phyloP scores from a whole-genome alignment of 2,113 vertebrate genomes.

The Hypocryptadius cinnamomeus region DNA sequence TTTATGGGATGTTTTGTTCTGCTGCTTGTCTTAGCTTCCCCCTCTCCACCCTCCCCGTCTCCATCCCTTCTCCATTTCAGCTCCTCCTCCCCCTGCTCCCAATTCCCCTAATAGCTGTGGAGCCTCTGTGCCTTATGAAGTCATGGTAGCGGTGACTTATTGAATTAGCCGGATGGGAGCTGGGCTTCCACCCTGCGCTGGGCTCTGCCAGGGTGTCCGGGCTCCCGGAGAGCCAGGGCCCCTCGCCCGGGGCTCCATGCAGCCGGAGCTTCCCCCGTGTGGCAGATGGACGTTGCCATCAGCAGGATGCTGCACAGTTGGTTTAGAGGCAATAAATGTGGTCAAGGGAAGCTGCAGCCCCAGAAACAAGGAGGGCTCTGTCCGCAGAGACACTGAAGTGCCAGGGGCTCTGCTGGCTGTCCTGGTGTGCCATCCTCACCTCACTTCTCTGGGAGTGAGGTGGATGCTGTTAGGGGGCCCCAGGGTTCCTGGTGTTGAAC shows the following conservation, averaged over 20 bases:
- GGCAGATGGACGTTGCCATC: neutral
- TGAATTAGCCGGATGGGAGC: slow-evolving; percentile 33
- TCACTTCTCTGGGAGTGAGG: rapidly evolving
- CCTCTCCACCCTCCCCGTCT: slow-evolving; percentile 50
- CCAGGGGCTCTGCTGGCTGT: neutral
- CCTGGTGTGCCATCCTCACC: neutral
- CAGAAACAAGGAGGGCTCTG: neutral
- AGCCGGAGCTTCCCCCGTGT: rapidly evolving
- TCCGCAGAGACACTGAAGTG: rapidly evolving
- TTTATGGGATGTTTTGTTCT: slow-evolving; percentile 69
- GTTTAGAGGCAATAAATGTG: neutral
- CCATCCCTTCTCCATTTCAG: slow-evolving; percentile 53
- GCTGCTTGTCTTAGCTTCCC: slow-evolving; percentile 59
- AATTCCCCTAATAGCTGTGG: slow-evolving; percentile 62
- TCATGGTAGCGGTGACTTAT: slow-evolving; percentile 58
- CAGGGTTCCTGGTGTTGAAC: neutral
- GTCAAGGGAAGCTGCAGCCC: neutral
- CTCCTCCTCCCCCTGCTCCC: slow-evolving; percentile 36
- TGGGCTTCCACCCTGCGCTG: neutral
- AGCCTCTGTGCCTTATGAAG: slow-evolving; percentile 59
- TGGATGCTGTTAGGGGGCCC: neutral
- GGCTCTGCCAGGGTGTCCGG: neutral
- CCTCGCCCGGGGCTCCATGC: neutral
- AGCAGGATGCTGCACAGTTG: neutral
- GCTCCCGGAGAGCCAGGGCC: neutral